Evolutionary conservation across 2,113 vertebrate genomes (phyloP).

Genomic region (Anolis sagrei): DNA sequence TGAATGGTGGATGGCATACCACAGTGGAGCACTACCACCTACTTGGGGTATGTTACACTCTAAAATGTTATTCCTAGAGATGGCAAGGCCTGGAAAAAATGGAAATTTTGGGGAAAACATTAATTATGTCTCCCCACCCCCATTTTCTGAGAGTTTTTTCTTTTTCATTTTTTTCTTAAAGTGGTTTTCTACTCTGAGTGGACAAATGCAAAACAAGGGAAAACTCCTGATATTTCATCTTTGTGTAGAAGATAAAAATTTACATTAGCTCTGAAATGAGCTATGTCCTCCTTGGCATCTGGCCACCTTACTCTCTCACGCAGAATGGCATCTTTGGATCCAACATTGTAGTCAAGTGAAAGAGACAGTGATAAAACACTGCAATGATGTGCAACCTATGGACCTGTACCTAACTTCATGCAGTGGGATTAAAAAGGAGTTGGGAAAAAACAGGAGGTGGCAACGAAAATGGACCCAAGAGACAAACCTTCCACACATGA

Average conservation of each 20-base stretch:
- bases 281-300: not conserved
- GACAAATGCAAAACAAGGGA: not conserved
- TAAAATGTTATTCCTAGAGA: not conserved
- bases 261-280: not conserved
- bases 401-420: too few species aligned
- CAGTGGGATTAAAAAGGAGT: too few species aligned
- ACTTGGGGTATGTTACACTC: not conserved
- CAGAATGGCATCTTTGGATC: not conserved
- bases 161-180: not conserved
- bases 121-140: too few species aligned
- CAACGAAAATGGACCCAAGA: not conserved
- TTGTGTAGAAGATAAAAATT: too few species aligned
- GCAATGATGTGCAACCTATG: slow-evolving; percentile 14
- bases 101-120: too few species aligned
- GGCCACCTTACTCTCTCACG: too few species aligned
- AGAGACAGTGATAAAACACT: slow-evolving; percentile 34
- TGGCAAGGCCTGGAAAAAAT: too few species aligned
- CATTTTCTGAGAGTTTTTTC: too few species aligned
- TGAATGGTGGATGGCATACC: not conserved
- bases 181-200: not conserved
- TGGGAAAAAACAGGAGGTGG: not conserved
- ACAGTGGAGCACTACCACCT: not conserved
- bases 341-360: slow-evolving; percentile 18
- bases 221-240: not conserved
- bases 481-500: not conserved